Base-by-base conservation (phyloP, 2,888 invertebrate genomes). In the Spicauda simplicius region DNA sequence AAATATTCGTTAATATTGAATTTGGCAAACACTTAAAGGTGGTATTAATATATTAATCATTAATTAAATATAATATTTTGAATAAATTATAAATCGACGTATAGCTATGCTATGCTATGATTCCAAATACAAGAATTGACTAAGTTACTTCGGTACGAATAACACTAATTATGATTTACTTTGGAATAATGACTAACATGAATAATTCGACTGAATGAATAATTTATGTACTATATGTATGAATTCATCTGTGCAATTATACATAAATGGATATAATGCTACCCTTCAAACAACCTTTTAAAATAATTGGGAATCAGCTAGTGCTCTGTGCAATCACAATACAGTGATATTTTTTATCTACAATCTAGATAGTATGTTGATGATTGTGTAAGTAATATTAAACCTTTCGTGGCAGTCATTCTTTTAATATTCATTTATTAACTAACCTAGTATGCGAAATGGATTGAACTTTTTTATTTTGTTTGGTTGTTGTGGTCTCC, bases 391-490 rank as follows among this genome's bases (percentile, higher is more conserved):
- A 64, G 71, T 48, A 70, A 64, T 70, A 70, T 66, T 64, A n/a
- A n/a, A n/a, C 75, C 75, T 79, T 76, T 74, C 68, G 72, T 83
- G 82, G 80, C 83, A 84, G 84, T 86, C 74, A 78, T 76, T 70
- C 74, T 76, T 71, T 70, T 67, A 53, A 37, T 41, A 55, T 61
- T 8, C 25, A n/a, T 25, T 41, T 14, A 37, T 53, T 62, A 12
- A 72, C 76, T 91, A 93, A 80, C 93, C 93, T 87, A 93, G 82
- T 75, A 93, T 91, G 74, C 92, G 91, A 76, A 93, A 91, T 69
- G 92, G 93, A 71, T 91, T 93, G 70, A 92, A 93, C 82, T 91
- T 91, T 76, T 85, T 91, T 61, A 72, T 72, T 77, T 86, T 81
- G 76, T 83, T 89, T 41, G 81, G 82, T 68, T 76, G 73, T 69